phyloP scores from a whole-genome alignment of 2,888 invertebrate genomes.

The Aphrophora alni region DNA sequence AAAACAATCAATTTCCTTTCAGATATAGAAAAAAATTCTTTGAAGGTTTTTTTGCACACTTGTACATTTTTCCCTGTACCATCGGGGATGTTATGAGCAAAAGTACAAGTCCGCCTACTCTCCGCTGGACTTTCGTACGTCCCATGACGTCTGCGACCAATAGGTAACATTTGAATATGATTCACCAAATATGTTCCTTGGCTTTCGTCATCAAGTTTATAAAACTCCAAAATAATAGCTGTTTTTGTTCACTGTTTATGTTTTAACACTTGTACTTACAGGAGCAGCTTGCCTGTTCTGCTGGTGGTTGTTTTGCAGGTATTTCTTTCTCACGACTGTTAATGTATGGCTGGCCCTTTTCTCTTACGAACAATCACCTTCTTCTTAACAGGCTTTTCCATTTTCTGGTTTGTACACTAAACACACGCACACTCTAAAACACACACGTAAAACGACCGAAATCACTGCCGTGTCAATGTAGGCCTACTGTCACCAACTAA shows the following conservation, averaged over 20 bases:
- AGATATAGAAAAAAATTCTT: slow-evolving; percentile 25
- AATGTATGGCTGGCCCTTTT: slow-evolving; percentile 29
- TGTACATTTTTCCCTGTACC: slow-evolving; percentile 33
- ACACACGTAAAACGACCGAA: too few species aligned
- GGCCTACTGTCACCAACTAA: too few species aligned
- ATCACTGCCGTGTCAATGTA: too few species aligned
- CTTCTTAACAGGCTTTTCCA: too few species aligned
- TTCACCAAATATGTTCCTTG: slow-evolving; percentile 31
- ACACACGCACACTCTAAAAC: too few species aligned
- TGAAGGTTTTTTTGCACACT: slow-evolving; percentile 27
- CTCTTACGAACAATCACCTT: neutral
- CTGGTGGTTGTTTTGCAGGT: slow-evolving; percentile 15
- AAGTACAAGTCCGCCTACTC: slow-evolving; percentile 28
- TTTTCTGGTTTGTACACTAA: too few species aligned
- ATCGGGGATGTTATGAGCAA: slow-evolving; percentile 23
- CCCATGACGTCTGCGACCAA: slow-evolving; percentile 27
- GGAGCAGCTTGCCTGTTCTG: slow-evolving; percentile 22
- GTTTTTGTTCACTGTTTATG: slow-evolving; percentile 23
- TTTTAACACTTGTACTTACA: slow-evolving; percentile 31
- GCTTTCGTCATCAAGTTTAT: slow-evolving; percentile 30
- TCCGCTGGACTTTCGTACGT: slow-evolving; percentile 24
- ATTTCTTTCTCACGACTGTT: slow-evolving; percentile 28
- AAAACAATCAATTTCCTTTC: slow-evolving; percentile 26
- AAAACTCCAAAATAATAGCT: slow-evolving; percentile 33
- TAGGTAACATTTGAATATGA: slow-evolving; percentile 32